These are phyloP conservation scores for Tricholauxania praeusta DNA, from an alignment of 2,888 invertebrate genomes.

Conservation along the genomic window DNA sequence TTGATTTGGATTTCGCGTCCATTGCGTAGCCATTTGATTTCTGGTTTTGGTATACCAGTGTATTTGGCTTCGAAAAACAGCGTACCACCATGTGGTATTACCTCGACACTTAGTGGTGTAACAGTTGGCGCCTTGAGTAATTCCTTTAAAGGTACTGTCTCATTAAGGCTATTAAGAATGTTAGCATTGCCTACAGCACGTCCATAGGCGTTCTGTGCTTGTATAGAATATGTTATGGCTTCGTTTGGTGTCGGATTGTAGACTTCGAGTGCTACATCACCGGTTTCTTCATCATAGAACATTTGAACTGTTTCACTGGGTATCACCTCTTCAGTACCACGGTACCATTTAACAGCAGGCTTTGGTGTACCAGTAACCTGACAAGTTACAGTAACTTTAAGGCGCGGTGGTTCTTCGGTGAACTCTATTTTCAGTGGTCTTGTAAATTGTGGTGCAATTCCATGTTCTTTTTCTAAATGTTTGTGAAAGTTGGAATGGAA, in stretches of 20 bases:
- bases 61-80: constrained; percentile 79
- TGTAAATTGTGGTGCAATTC: constrained; percentile 76
- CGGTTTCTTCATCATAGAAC: constrained; percentile 74
- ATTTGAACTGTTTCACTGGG: constrained; percentile 72
- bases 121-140: constrained; percentile 79
- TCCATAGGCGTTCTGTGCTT: constrained; percentile 80
- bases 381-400: constrained; percentile 75
- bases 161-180: constrained; percentile 71
- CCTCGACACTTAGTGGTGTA: constrained; percentile 81
- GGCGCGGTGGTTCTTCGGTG: constrained; percentile 71
- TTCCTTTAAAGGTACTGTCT: constrained; percentile 56
- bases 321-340: constrained; percentile 73
- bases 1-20: constrained; percentile 79
- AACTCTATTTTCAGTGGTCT: constrained; percentile 76
- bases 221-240: constrained; percentile 77
- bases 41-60: constrained; percentile 78
- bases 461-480: constrained; percentile 77
- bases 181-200: constrained; percentile 81
- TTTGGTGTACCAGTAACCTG: constrained; percentile 77
- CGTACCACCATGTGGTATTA: constrained; percentile 77
- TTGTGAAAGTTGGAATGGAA: too few relatives aligned
- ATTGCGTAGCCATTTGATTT: constrained; percentile 87
- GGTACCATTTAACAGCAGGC: constrained; percentile 80
- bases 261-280: constrained; percentile 75
- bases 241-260: constrained; percentile 76